Conservation (phyloP, 2,888 invertebrate species). For the Liopterus haemorrhoidalis region DNA sequence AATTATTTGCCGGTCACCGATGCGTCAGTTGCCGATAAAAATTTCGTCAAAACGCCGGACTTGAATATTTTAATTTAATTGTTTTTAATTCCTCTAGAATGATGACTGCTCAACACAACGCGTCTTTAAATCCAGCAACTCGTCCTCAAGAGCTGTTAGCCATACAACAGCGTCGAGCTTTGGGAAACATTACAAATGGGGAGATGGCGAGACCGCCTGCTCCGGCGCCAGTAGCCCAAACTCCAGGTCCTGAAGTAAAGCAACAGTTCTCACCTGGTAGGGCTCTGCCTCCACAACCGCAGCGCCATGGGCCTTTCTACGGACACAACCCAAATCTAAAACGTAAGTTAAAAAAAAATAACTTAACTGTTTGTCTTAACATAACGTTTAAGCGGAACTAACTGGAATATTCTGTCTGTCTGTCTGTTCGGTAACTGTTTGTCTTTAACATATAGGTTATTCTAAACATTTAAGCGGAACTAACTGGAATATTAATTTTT, state of each 20-base stretch:
- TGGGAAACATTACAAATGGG: conserved; percentile 38
- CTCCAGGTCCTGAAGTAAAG: conserved; percentile 38
- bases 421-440: too few species aligned
- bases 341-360: too few species aligned
- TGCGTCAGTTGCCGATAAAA: not conserved
- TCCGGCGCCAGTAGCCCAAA: conserved; percentile 46
- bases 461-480: too few species aligned
- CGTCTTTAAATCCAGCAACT: conserved; percentile 50
- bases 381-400: too few species aligned
- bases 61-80: conserved; percentile 4
- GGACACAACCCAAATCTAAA: conserved; percentile 91
- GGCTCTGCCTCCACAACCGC: conserved; percentile 48
- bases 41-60: not conserved
- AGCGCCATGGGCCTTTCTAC: conserved; percentile 65
- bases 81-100: too few species aligned
- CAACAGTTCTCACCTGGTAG: conserved; percentile 33
- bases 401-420: too few species aligned
- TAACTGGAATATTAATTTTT: too few species aligned
- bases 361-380: too few species aligned
- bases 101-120: conserved; percentile 79
- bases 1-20: not conserved
- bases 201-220: conserved; percentile 46
- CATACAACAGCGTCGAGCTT: conserved; percentile 48
- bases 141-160: conserved; percentile 51
- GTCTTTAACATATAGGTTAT: too few species aligned